A percentile compares a stretch with the other conserved stretches of the same genome.
phyloP scores from a whole-genome alignment of 2,888 invertebrate genomes.

The Myopa testacea region DNA sequence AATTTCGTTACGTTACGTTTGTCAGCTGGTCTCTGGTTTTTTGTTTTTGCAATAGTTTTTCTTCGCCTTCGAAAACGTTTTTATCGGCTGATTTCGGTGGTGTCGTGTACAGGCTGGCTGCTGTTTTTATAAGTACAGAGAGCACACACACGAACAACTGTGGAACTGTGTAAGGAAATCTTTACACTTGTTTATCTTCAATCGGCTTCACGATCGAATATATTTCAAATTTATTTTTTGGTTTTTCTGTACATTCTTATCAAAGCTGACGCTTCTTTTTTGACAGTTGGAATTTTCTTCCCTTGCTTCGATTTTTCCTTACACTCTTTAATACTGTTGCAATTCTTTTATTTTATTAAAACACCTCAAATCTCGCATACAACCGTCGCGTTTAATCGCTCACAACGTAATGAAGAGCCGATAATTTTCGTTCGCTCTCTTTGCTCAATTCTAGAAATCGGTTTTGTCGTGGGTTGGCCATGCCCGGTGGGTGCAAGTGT shows the following conservation, averaged over 20 bases:
- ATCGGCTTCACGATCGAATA: no score
- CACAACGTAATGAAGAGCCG: constrained; percentile 47
- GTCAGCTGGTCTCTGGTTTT: constrained; percentile 38
- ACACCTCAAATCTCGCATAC: constrained; percentile 34
- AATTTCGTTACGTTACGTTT: constrained; percentile 40
- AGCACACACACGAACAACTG: not conserved
- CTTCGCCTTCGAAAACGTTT: constrained; percentile 31
- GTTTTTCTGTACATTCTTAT: not conserved
- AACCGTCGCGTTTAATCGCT: constrained; percentile 40
- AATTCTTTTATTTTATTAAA: constrained; percentile 13
- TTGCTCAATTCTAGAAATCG: constrained; percentile 10
- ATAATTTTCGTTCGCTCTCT: constrained; percentile 32
- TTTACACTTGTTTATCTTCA: no score
- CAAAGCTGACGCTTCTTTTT: not conserved
- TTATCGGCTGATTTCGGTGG: constrained; percentile 46
- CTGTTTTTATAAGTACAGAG: constrained; percentile 25
- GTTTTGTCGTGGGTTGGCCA: not conserved
- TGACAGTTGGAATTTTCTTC: constrained; percentile 16
- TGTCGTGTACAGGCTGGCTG: constrained; percentile 21
- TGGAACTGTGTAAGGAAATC: no score
- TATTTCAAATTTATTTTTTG: no score
- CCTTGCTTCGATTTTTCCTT: not conserved
- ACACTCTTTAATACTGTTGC: constrained; percentile 28
- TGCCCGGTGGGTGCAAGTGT: not conserved
- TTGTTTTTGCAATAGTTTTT: constrained; percentile 24